phyloP scores from a whole-genome alignment of 1,140 invertebrate species.

The Euglossa dilemma region DNA sequence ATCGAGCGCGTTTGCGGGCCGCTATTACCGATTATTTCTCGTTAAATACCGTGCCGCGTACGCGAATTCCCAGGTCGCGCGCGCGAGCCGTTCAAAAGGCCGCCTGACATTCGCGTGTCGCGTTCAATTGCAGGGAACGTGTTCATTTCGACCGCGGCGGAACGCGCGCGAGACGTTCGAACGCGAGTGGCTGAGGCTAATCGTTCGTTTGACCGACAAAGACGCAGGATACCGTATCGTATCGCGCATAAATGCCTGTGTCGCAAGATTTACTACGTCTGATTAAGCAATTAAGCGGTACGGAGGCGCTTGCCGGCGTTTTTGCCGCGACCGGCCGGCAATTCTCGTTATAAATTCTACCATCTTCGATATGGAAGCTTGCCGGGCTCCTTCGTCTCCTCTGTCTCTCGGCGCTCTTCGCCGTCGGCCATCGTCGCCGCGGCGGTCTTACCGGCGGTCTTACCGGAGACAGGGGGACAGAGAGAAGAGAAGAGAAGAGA shows the following conservation, averaged over 20 bases:
- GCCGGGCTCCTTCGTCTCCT: conserved; percentile 44
- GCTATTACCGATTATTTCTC: not conserved
- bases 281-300: conserved; percentile 80
- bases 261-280: conserved; percentile 80
- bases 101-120: not conserved
- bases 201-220: not conserved
- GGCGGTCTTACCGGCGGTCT: no score
- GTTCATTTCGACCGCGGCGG: not conserved
- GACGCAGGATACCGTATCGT: conserved; percentile 35
- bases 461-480: not conserved
- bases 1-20: not conserved
- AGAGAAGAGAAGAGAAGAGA: conserved; percentile 29
- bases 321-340: conserved; percentile 62
- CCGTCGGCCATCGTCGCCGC: not conserved
- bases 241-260: conserved; percentile 75
- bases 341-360: conserved; percentile 71
- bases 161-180: not conserved
- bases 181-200: not conserved
- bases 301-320: conserved; percentile 62
- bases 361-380: conserved; percentile 66
- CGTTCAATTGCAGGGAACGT: conserved; percentile 9
- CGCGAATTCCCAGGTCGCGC: conserved; percentile 8
- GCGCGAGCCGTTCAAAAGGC: not conserved
- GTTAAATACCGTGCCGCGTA: not conserved
- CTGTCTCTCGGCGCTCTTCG: not conserved